A percentile compares a stretch with the other conserved stretches of the same genome.
Conservation (phyloP, 2,113 vertebrate genomes). For the Tragulus kanchil region DNA sequence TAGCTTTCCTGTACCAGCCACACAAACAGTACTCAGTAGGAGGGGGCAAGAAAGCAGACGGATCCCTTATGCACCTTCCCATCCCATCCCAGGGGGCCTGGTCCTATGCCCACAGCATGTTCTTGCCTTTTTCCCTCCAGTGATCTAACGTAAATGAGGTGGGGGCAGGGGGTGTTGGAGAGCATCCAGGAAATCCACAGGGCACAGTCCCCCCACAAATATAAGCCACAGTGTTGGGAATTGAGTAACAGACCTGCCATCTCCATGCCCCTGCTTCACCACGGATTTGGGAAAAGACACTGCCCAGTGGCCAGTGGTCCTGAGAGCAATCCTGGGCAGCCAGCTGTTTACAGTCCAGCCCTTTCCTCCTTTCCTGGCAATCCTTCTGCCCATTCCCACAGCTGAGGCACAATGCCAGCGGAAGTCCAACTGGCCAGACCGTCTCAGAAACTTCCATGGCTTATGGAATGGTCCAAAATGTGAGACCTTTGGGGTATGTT, state of each 20-base stretch:
- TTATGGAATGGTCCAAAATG: not conserved
- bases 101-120: not conserved
- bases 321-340: not conserved
- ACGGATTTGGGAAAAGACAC: not conserved
- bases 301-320: not conserved
- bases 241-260: not conserved
- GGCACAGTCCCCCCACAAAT: not conserved
- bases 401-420: not conserved
- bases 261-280: not conserved
- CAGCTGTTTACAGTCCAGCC: not conserved
- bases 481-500: not conserved
- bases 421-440: not conserved
- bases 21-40: not conserved
- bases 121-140: not conserved
- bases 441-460: constrained; percentile 12
- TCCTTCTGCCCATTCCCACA: not conserved
- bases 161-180: not conserved
- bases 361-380: constrained; percentile 26
- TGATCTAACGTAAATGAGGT: not conserved
- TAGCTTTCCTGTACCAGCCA: not conserved
- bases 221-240: not conserved
- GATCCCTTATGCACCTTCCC: not conserved
- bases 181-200: not conserved
- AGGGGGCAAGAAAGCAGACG: not conserved
- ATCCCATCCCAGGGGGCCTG: not conserved